A percentile compares a stretch with the other conserved stretches of the same genome.
These are phyloP conservation scores for Cercopithecus mona DNA, from an alignment of 2,113 vertebrate species.

Conservation along the genomic window DNA sequence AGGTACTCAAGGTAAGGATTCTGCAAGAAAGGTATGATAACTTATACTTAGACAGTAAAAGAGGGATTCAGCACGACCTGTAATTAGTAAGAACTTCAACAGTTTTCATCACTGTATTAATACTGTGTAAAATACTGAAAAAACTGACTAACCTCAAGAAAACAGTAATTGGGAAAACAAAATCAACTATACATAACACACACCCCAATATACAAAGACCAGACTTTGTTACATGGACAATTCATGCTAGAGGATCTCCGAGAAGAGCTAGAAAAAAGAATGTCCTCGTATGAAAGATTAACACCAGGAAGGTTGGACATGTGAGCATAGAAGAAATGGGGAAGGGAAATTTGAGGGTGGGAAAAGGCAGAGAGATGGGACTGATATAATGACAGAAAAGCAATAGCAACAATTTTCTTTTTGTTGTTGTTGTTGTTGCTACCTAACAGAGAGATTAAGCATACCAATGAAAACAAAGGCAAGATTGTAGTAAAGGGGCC, in stretches of 20 bases:
- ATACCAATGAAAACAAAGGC: not conserved
- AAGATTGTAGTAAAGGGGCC: not conserved
- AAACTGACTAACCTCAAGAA: not conserved
- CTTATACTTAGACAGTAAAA: not conserved
- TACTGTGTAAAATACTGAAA: not conserved
- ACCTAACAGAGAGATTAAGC: not conserved
- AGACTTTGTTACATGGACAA: not conserved
- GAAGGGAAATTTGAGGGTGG: not conserved
- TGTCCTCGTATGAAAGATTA: not conserved
- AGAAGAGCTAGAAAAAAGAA: not conserved
- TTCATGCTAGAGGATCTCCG: not conserved
- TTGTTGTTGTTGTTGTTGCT: too few species aligned
- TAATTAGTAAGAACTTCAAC: not conserved
- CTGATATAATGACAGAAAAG: not conserved
- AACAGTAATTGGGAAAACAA: not conserved
- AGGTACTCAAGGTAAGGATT: not conserved
- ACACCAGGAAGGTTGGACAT: not conserved
- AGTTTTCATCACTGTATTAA: not conserved
- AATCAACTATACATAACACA: not conserved
- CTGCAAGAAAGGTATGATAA: not conserved
- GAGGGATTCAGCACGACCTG: not conserved
- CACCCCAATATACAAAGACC: not conserved
- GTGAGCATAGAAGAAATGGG: not conserved
- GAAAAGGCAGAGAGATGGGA: not conserved
- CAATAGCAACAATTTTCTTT: not conserved